A percentile compares a stretch with the other conserved stretches of the same genome.
phyloP scores from a whole-genome alignment of 2,797 vertebrate species.

The Sylvia borin region DNA sequence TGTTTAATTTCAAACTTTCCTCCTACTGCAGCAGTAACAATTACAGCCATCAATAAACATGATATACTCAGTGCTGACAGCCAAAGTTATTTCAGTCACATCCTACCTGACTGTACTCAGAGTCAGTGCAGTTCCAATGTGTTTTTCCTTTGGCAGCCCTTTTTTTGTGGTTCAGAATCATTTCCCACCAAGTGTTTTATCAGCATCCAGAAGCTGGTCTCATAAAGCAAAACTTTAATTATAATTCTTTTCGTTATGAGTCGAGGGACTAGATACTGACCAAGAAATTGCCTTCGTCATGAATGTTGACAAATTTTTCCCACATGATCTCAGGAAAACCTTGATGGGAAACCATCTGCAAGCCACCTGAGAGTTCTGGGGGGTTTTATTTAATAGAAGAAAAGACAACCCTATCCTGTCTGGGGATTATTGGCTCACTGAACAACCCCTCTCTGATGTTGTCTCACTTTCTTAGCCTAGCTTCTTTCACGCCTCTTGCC shows the following conservation, averaged over 20 bases:
- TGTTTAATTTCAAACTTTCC: neutral
- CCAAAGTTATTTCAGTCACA: conserved; percentile 17
- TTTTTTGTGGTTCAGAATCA: neutral
- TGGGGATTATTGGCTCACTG: neutral
- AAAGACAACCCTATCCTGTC: neutral
- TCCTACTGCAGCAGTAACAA: neutral
- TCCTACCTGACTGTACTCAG: neutral
- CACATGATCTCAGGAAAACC: neutral
- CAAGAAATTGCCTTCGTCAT: neutral
- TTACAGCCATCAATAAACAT: neutral
- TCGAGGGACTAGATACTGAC: neutral
- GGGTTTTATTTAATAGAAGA: neutral
- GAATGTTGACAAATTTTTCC: conserved; percentile 12
- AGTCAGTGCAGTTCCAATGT: neutral
- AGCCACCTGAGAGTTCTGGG: conserved; percentile 2
- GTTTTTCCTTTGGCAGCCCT: neutral
- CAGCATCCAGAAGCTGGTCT: conserved; percentile 20
- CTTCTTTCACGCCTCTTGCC: neutral
- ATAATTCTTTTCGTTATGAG: conserved; percentile 5
- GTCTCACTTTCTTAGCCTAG: neutral
- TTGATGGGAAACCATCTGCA: conserved; percentile 10
- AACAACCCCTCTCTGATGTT: neutral
- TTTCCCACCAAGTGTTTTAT: conserved; percentile 6
- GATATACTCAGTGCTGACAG: neutral
- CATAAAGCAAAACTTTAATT: conserved; percentile 25